Conservation (phyloP, 1,140 invertebrate species). For the Melipona quadrifasciata region DNA sequence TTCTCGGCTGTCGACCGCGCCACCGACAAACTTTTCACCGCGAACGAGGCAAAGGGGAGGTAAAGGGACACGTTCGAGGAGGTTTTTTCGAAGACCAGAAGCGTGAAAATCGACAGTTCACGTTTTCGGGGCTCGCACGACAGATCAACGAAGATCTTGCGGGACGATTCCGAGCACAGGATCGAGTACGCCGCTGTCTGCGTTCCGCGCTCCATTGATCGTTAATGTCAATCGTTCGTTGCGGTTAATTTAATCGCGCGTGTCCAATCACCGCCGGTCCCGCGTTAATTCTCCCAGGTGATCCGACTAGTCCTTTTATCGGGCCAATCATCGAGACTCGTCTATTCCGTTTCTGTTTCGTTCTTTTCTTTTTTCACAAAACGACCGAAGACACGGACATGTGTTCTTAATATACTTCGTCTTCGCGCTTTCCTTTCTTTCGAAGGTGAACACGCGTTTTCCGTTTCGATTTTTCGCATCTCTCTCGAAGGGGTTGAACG, state of each 20-base stretch:
- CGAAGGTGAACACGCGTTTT: neutral
- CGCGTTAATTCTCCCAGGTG: conserved; percentile 66
- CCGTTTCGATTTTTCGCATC: neutral
- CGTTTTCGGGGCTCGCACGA: neutral
- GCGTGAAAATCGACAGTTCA: neutral
- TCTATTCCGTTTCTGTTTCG: conserved; percentile 28
- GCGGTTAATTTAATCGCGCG: conserved; percentile 58
- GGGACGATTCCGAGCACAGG: conserved; percentile 32
- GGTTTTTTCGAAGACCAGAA: neutral
- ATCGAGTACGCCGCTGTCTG: too few species aligned
- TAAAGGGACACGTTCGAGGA: conserved; percentile 5
- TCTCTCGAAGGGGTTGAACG: conserved; percentile 1
- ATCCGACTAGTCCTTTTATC: conserved; percentile 79
- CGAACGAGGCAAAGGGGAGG: neutral
- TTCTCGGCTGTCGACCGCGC: neutral
- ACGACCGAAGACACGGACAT: neutral
- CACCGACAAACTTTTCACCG: neutral
- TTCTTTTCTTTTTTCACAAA: neutral
- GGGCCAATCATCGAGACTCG: conserved; percentile 78
- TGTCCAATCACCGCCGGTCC: conserved; percentile 46
- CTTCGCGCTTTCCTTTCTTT: neutral
- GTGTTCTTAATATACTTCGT: conserved; percentile 1
- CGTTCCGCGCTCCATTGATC: conserved; percentile 45
- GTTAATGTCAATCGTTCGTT: conserved; percentile 55
- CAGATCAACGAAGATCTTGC: conserved; percentile 16